phyloP scores from a whole-genome alignment of 2,888 invertebrate genomes.

The Apeira syringaria region DNA sequence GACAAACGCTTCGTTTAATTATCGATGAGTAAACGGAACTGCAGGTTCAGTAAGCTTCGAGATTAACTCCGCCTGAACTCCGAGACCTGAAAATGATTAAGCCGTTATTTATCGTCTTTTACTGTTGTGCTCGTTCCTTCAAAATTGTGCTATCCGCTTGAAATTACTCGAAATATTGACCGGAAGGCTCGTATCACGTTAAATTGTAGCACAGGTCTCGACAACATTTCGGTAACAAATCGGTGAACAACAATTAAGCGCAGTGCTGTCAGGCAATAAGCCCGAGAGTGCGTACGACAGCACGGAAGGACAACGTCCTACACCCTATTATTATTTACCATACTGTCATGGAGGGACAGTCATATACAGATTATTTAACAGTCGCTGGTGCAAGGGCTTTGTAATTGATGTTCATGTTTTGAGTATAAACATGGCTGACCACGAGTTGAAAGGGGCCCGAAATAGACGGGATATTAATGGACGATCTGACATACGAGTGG shows the following conservation, averaged over 20 bases:
- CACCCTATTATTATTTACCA: constrained; percentile 53
- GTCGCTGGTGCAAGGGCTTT: constrained; percentile 34
- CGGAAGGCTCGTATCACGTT: constrained; percentile 31
- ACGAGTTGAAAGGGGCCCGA: constrained; percentile 46
- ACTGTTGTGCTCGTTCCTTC: constrained; percentile 38
- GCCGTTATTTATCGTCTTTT: constrained; percentile 48
- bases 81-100: constrained; percentile 56
- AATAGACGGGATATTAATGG: constrained; percentile 44
- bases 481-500: constrained; percentile 17
- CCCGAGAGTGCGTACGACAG: constrained; percentile 29
- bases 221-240: too few species aligned
- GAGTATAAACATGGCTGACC: constrained; percentile 53
- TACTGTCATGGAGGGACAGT: constrained; percentile 53
- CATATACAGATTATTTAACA: constrained; percentile 9
- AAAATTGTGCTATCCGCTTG: constrained; percentile 21
- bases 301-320: constrained; percentile 64
- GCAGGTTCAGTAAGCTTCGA: constrained; percentile 24
- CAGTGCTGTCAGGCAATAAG: constrained; percentile 24
- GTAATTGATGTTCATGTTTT: constrained; percentile 47
- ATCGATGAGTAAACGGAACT: constrained; percentile 29
- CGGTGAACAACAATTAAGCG: constrained; percentile 24
- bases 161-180: constrained; percentile 31
- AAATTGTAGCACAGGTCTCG: constrained; percentile 18
- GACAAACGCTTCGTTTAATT: too few species aligned
- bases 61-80: constrained; percentile 37